Evolutionary conservation across 2,888 invertebrate species (phyloP), one percentile per base, ranked within the genome.

Genomic region (Drosophila fungiperda): DNA sequence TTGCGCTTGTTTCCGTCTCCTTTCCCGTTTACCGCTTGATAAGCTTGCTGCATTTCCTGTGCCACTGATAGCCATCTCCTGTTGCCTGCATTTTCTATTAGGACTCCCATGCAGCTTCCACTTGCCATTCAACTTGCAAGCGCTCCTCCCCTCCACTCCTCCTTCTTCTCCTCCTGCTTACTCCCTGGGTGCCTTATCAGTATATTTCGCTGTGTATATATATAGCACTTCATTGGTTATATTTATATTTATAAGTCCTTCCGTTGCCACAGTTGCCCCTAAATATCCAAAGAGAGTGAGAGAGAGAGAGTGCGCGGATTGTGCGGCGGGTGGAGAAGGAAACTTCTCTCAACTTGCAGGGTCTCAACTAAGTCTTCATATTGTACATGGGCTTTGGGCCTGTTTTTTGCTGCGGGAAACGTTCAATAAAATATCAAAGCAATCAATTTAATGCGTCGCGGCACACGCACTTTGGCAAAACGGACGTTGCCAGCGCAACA

Each of bases 361-460:
- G 55, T 42, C 54, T 26, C 68, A 78, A 73, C 78, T 81, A 73
- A 66, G 82, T 57, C 82, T 79, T 85, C 70, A 68, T 61, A 64
- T 66, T 82, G 67, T 78, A 55, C 65, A 76, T 80, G 73, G 64
- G 61, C 67, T 76, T 33, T 52, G 68, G 64, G 73, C 70, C 62
- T 66, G 68, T 68, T 36, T 42, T 29, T 36, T 35, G 15, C 17
- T 23, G 26, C 26, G 26, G 12, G 36, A 53, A 26, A 35, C 32
- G 68, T 68, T 82, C 75, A 70, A 74, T 80, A 66, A 77, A 76
- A 79, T 76, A 82, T 79, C 79, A 81, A 79, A 62, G 90, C 88
- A 90, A 90, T 89, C 89, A 87, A 87, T 87, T 87, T 87, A 87
- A 90, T 90, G 90, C 88, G 82, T 70, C 84, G 74, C 64, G 68